phyloP scores from a whole-genome alignment of 1,140 invertebrate genomes.

The Lepidotrigona ventralis region DNA sequence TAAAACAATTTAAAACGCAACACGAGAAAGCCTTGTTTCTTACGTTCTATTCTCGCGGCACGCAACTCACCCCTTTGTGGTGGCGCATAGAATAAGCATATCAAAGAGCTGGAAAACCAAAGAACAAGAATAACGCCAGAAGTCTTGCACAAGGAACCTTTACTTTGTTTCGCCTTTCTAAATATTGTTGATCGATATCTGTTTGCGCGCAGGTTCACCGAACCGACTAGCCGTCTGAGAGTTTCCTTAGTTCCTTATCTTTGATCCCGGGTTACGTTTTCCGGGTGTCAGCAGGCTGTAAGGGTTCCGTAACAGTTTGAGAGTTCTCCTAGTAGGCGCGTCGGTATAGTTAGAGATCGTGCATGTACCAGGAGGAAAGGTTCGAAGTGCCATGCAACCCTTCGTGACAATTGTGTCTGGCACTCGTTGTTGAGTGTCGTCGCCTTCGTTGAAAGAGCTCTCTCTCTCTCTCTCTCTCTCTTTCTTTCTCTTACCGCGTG shows the following conservation, averaged over 20 bases:
- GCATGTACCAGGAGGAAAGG: constrained; percentile 59
- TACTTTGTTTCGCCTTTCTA: not conserved
- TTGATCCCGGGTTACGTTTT: constrained; percentile 42
- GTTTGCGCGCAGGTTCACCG: constrained; percentile 4
- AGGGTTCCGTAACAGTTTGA: constrained; percentile 25
- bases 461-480: constrained; percentile 44
- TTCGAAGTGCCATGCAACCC: constrained; percentile 58
- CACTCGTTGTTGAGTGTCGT: constrained; percentile 74
- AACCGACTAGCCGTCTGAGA: constrained; percentile 18
- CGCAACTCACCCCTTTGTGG: not conserved
- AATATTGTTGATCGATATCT: constrained; percentile 44
- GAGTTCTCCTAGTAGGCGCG: constrained; percentile 21
- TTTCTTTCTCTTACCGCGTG: constrained; percentile 45
- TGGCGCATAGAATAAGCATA: not conserved
- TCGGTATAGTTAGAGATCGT: constrained; percentile 32
- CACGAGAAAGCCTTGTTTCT: not conserved
- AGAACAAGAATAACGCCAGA: not conserved
- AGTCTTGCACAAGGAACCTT: not conserved
- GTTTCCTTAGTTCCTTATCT: constrained; percentile 54
- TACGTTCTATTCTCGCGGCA: not conserved
- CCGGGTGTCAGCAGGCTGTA: constrained; percentile 32
- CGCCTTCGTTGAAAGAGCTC: constrained; percentile 73
- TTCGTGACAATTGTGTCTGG: constrained; percentile 76
- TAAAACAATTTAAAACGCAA: not conserved
- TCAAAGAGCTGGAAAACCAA: constrained; percentile 1